Conservation (phyloP, 2,113 vertebrate genomes). For the Platycercus adscitus region DNA sequence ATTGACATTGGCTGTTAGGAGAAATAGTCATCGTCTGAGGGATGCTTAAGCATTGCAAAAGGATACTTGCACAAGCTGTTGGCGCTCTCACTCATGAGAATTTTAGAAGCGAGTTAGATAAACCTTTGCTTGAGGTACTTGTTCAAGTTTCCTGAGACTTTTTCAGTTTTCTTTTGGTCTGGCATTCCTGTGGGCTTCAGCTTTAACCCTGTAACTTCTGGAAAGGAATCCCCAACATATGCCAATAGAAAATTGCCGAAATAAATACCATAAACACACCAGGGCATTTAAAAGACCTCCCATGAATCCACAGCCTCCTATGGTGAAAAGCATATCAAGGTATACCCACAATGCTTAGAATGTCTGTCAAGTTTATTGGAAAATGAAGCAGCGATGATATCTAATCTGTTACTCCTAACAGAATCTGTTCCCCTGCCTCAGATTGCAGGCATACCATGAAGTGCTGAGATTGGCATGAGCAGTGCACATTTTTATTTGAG, state of each 20-base stretch:
- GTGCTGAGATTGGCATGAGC: constrained; percentile 8
- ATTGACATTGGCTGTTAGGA: not conserved
- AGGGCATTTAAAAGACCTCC: constrained; percentile 22
- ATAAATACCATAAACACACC: not conserved
- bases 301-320: not conserved
- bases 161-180: not conserved
- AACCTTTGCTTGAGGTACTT: not conserved
- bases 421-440: not conserved
- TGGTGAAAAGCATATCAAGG: not conserved
- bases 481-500: constrained; percentile 45
- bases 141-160: not conserved
- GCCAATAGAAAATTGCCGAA: not conserved
- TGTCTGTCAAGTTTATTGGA: not conserved
- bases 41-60: not conserved
- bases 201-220: not conserved
- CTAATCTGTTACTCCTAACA: constrained; percentile 21
- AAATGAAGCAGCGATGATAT: not conserved
- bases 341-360: not conserved
- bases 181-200: not conserved
- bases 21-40: not conserved
- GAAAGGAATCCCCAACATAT: not conserved
- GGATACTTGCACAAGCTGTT: not conserved
- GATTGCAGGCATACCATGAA: not conserved
- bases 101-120: not conserved
- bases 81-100: not conserved